Evolutionary conservation across 2,888 invertebrate species (phyloP), one percentile per base, ranked within the genome.

Genomic region (Notocelia uddmanniana): DNA sequence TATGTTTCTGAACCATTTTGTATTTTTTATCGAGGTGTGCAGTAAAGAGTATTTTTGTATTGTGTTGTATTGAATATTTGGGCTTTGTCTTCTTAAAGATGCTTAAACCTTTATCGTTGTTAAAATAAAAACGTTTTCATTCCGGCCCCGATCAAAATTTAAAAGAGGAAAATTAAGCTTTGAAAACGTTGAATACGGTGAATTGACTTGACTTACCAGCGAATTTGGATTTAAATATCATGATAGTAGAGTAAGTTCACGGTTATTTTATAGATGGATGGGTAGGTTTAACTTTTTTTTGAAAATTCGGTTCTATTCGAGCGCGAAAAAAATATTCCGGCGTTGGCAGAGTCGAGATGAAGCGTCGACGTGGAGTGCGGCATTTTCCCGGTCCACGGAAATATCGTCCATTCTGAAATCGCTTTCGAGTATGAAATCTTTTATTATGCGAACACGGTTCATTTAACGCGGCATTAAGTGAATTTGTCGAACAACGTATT

Each of bases 391-490:
- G 82, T 87, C 79, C 82, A 84, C 85, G 88, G 87, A 90, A 90
- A 89, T 90, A 91, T 89, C 86, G 87, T 85, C 87, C 88, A 84
- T 91, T 89, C 80, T 85, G 84, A 88, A 92, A 92, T 91, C 90
- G 89, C 83, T 90, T 91, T 89, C 86, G 83, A 89, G 88, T 90
- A 89, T 88, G 91, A 91, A 92, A 90, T 92, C 92, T 92, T 92
- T 93, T 93, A 91, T 92, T 92, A 92, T 90, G 88, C 88, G 86
- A 90, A 83, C 86, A 92, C 90, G 89, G 92, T 93, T 92, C 92
- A 92, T 93, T 93, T 90, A 92, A 90, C 91, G 87, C 88, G 83
- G 89, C 90, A 90, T 91, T 91, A 92, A 92, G 92, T 91, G 92
- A 92, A 92, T 92, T 92, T 92, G 92, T 92, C 88, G 90, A 91